These are phyloP conservation scores for Dryobates pubescens DNA, from an alignment of 2,797 vertebrate genomes.

Conservation along the genomic window DNA sequence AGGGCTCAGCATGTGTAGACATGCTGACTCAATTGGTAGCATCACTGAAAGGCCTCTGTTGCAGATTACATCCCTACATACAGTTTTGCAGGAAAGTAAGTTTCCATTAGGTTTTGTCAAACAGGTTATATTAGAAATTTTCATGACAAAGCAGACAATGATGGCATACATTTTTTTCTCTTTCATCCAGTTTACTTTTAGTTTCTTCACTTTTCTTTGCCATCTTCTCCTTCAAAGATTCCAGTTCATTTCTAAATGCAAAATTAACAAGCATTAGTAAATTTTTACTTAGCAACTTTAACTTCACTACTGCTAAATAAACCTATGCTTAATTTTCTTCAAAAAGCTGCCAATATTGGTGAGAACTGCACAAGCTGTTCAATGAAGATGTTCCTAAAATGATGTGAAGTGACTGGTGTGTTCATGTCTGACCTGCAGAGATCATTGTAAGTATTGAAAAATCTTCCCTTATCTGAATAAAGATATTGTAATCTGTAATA, in stretches of 20 bases:
- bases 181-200: slow-evolving; percentile 80
- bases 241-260: slow-evolving; percentile 82
- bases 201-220: slow-evolving; percentile 79
- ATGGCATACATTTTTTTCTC: slow-evolving; percentile 83
- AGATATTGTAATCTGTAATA: neutral
- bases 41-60: neutral
- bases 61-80: neutral
- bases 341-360: neutral
- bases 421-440: neutral
- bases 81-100: neutral
- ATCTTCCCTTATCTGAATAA: neutral
- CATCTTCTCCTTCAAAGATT: slow-evolving; percentile 77
- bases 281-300: neutral
- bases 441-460: neutral
- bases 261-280: slow-evolving; percentile 7
- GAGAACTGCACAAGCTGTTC: neutral
- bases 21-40: neutral
- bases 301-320: neutral
- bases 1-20: neutral
- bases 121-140: neutral
- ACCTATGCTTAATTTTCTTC: neutral
- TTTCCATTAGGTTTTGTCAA: neutral
- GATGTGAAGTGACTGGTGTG: neutral
- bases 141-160: neutral
- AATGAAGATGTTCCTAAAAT: neutral